Evolutionary conservation across 2,888 invertebrate genomes (phyloP), one percentile per base, ranked within the genome.

Genomic region (Scaptomyza parva): DNA sequence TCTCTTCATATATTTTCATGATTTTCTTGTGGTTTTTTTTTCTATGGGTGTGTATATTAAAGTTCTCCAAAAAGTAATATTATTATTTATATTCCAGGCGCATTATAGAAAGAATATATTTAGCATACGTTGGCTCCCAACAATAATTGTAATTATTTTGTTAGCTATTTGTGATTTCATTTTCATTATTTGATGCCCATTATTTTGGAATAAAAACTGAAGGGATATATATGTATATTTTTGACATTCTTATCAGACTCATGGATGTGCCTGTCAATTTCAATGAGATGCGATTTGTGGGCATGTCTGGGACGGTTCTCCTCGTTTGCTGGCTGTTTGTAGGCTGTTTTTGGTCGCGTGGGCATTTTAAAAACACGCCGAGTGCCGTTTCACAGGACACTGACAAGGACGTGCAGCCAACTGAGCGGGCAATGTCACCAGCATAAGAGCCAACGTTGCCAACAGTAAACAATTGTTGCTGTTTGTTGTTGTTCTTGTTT

Each of bases 401-500:
- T 60, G 54, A 61, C 77, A 70, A 87, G 83, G 88, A 78, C 74
- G 69, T 78, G 70, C 62, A 72, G 76, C 86, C 86, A 88, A 71
- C 89, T 77, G 78, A 86, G 77, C 81, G 76, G 79, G 76, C 87
- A 83, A 86, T 83, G 82, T 88, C 86, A 87, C 77, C 77, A 79
- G 78, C 88, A 85, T 83, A 81, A 75, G 66, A 64, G 61, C 41
- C 59, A 37, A 28, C 69, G 53, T 45, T 58, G 45, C 66, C 60
- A 63, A 52, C 76, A 61, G 67, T 60, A 63, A 76, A 63, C 74
- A 78, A 78, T 78, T 64, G 58, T 72, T 69, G 63, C 50, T 47
- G 30, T 39, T 62, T 55, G 33, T 55, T 44, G 54, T 18, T 61
- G 66, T 37, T 58, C 55, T 26, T 66, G 18, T 17, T n/a, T n/a